Base-by-base conservation (phyloP, 2,797 vertebrate genomes). In the Crenichthys baileyi region DNA sequence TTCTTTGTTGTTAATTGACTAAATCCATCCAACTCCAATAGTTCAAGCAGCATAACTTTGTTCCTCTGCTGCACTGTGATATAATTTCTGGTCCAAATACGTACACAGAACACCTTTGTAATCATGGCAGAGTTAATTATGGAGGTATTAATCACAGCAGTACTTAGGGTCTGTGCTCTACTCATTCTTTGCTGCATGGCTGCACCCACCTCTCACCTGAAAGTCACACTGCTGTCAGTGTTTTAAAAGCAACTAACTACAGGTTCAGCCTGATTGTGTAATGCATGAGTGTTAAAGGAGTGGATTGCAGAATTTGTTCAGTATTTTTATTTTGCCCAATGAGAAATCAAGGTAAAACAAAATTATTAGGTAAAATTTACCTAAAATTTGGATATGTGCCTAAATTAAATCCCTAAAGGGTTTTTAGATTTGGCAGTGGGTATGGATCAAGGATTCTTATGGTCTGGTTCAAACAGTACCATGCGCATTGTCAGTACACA, bases 91-190 rank as follows among this genome's bases (percentile, higher is more conserved):
- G 13, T 36, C 29, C 1, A 20, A 61, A 60, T 18, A 29, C 53
- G 48, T 41, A 68, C 50, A 73, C 53, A 50, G 20, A 44, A 72
- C 70, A 76, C 36, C 53, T 18, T 67, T 84, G 70, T 72, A 39
- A 75, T 78, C 20, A 61, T 53, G 36, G 12, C 58, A 75, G 48
- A 72, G 72, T 26, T 78, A 78, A 75, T 81, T 78, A 78, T 75
- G 44, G 48, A 44, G 60, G 46, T 78, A 67, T 72, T 81, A 71
- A 75, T 75, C 58, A 61, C 48, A 20, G 72, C 2, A 6, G 68
- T 72, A 67, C 72, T 80, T 68, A 56, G 53, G 67, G 48, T 80
- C 75, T 72, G 22, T 70, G 72, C 48, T 56, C 48, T 74, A 31
- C 72, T 56, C 53, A 73, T 77, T 79, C 31, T 58, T 51, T 79